These are phyloP conservation scores for Microcebus jonahi DNA, from an alignment of 2,113 vertebrate genomes.

Conservation along the genomic window DNA sequence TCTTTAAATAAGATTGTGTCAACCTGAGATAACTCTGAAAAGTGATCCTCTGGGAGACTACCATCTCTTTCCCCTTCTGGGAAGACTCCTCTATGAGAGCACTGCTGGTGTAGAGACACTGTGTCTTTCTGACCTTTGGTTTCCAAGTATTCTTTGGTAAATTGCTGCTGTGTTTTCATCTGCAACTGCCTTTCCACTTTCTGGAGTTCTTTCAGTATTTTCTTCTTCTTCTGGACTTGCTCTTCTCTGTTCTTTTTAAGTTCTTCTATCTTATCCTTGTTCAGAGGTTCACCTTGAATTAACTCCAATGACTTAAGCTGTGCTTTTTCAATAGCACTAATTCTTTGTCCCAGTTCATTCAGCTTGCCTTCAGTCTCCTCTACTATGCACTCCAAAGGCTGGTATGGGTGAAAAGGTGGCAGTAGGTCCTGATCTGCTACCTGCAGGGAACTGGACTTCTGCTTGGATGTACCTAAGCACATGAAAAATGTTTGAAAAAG, in stretches of 20 bases:
- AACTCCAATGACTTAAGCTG: conserved; percentile 99
- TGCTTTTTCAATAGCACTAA: conserved; percentile 99
- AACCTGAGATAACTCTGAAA: conserved; percentile 94
- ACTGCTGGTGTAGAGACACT: conserved; percentile 87
- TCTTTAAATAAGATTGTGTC: conserved; percentile 91
- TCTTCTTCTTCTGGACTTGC: conserved; percentile 99
- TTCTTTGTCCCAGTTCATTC: conserved; percentile 99
- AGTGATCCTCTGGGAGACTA: conserved; percentile 89
- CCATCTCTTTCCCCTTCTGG: conserved; percentile 88
- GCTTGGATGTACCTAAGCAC: conserved; percentile 94
- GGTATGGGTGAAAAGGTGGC: conserved; percentile 98
- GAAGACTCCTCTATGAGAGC: conserved; percentile 90
- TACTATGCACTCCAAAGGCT: conserved; percentile 99
- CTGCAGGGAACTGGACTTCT: conserved; percentile 96
- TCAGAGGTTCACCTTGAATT: conserved; percentile 99
- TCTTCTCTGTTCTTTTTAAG: conserved; percentile 99
- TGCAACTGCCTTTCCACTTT: conserved; percentile 99
- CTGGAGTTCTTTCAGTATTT: conserved; percentile 99
- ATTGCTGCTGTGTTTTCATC: conserved; percentile 99
- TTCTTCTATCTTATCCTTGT: conserved; percentile 99
- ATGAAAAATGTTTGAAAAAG: conserved; percentile 91
- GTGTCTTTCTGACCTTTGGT: conserved; percentile 95
- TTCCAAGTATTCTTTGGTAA: conserved; percentile 99
- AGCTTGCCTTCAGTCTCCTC: conserved; percentile 99
- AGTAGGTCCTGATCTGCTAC: conserved; percentile 94